Evolutionary conservation across 2,888 invertebrate species (phyloP), one percentile per base, ranked within the genome.

Genomic region (Microplitis deprimator): DNA sequence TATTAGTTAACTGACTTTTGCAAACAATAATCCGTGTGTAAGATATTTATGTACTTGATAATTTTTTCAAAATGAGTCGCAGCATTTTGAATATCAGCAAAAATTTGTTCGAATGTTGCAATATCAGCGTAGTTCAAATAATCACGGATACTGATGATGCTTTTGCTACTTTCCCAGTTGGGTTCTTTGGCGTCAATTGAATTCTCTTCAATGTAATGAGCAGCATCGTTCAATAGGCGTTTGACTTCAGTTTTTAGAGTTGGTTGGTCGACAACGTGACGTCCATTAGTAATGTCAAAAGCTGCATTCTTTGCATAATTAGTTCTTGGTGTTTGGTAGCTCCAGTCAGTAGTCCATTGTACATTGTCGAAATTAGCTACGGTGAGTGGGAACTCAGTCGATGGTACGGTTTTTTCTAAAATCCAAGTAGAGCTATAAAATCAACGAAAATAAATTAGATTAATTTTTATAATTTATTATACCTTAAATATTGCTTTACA

Each of bases 141-240:
- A 7, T 10, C 10, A 4, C 7, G 50, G 10, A 91, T 80, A 29
- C 86, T 85, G 70, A 89, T 90, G 2, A 90, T 81, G 1, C 87
- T 77, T 80, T 90, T 88, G 1, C 86, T 86, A 10, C 87, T 82
- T 59, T 87, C 85, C 80, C 84, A 84, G 75, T 90, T 85, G 1
- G 88, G 87, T 59, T 84, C 81, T 61, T 83, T 81, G 68, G 83
- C 81, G 8, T 87, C 84, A 39, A 90, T 79, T 41, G 90, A 88
- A 80, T 85, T 84, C 70, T 87, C 83, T 68, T 89, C 83, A 13
- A 90, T 75, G 75, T 89, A 89, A 74, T 88, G 7, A 10, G 50
- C 50, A 1, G 50, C 50, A 50, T 1, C 10, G 7, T 10, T 50
- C 50, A 50, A 7, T 10, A 50, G 10, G 7, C 10, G 50, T 50